These are phyloP conservation scores for Polyommatus iphigenia DNA, from an alignment of 2,888 invertebrate species.

Conservation along the genomic window DNA sequence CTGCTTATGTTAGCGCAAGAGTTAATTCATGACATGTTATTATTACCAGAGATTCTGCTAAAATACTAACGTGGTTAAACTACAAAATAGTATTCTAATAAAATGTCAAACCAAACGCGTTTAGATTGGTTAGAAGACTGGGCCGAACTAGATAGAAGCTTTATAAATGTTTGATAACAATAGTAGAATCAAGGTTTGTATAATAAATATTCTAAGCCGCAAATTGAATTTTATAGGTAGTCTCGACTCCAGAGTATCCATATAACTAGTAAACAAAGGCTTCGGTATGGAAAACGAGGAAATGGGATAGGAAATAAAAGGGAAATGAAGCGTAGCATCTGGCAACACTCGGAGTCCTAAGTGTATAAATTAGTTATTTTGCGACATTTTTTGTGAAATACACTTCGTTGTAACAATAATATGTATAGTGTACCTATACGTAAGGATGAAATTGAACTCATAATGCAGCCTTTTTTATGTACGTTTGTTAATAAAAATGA, in stretches of 20 bases:
- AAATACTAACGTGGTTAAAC: too few species aligned
- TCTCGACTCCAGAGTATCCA: neutral
- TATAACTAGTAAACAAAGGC: conserved; percentile 7
- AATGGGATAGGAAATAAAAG: conserved; percentile 14
- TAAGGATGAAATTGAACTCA: neutral
- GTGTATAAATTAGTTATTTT: conserved; percentile 13
- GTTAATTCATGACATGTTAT: too few species aligned
- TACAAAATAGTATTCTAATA: too few species aligned
- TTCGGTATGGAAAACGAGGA: conserved; percentile 21
- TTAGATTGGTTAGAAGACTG: too few species aligned
- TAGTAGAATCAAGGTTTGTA: neutral
- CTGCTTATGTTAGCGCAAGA: too few species aligned
- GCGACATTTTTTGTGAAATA: neutral
- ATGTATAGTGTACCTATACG: neutral
- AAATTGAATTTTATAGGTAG: neutral
- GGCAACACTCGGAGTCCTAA: neutral
- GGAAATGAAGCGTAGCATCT: conserved; percentile 27
- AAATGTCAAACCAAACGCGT: too few species aligned
- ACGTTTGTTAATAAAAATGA: too few species aligned
- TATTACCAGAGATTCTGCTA: too few species aligned
- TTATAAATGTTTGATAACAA: too few species aligned
- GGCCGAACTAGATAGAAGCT: too few species aligned
- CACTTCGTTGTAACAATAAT: too few species aligned
- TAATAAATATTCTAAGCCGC: neutral
- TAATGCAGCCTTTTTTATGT: too few species aligned